These are phyloP conservation scores for Pseudorhiza aurosa DNA, from an alignment of 30 jellyfish, hydroid and myxozoan species.

Conservation along the genomic window DNA sequence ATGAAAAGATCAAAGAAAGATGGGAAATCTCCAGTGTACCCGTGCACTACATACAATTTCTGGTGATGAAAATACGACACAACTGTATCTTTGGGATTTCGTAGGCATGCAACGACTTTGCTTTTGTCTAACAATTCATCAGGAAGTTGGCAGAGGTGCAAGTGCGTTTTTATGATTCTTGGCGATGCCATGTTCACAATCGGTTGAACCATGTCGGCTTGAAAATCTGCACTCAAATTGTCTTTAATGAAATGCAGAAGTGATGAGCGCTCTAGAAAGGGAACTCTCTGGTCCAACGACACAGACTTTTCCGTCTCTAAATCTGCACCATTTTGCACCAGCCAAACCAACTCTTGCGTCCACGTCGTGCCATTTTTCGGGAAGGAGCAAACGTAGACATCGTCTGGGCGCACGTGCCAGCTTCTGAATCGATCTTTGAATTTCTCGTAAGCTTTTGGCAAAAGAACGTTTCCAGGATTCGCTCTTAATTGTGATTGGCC, in stretches of 20 bases:
- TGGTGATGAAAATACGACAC: conserved; percentile 31
- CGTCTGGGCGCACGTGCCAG: conserved; percentile 28
- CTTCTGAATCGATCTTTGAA: not conserved
- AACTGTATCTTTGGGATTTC: conserved; percentile 45
- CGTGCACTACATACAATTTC: not conserved
- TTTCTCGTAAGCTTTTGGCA: conserved; percentile 44
- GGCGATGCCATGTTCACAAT: conserved; percentile 38
- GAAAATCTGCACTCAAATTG: too few species aligned
- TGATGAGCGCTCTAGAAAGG: not conserved
- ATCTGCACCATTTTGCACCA: not conserved
- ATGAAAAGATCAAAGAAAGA: conserved; percentile 21
- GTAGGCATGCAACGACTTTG: conserved; percentile 20
- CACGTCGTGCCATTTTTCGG: conserved; percentile 63
- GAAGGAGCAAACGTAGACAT: conserved; percentile 14
- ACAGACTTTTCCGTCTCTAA: not conserved
- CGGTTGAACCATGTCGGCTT: too few species aligned
- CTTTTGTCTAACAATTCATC: not conserved
- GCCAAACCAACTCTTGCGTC: conserved; percentile 41
- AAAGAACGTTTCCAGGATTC: conserved; percentile 27
- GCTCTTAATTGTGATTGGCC: conserved; percentile 25
- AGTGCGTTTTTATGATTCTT: conserved; percentile 12
- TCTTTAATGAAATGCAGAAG: not conserved
- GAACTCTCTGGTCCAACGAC: not conserved
- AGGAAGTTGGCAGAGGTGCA: conserved; percentile 21
- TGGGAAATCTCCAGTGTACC: conserved; percentile 8